phyloP scores from a whole-genome alignment of 2,113 vertebrate species.

The Tragelaphus scriptus region DNA sequence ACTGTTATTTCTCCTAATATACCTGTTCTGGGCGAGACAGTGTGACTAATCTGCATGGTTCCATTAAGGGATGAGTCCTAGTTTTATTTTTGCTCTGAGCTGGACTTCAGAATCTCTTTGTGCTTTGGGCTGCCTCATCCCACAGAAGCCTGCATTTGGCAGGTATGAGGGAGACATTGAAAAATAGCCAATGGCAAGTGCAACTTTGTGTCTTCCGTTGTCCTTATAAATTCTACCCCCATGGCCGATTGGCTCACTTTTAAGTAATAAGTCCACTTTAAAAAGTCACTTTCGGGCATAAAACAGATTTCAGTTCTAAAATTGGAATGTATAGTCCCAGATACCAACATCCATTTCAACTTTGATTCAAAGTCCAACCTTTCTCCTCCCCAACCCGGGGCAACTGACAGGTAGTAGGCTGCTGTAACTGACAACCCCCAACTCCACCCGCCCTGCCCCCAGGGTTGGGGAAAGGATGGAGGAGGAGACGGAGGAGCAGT shows the following conservation, averaged over 20 bases:
- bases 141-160: background rate
- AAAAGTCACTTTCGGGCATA: background rate
- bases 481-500: background rate
- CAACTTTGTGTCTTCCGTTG: background rate
- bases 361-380: background rate
- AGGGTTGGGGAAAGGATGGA: background rate
- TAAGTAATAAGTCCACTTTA: background rate
- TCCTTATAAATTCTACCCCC: background rate
- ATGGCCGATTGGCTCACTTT: background rate
- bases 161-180: background rate
- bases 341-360: background rate
- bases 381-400: background rate
- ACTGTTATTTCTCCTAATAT: background rate
- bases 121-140: background rate
- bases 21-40: background rate
- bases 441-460: background rate
- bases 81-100: background rate
- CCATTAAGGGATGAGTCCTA: background rate
- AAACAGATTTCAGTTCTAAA: background rate
- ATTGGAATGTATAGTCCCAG: background rate
- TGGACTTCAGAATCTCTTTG: background rate
- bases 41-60: background rate
- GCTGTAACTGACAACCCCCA: background rate
- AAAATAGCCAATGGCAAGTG: background rate
- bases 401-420: background rate